Conservation (phyloP, 2,888 invertebrate genomes). For the Galeruca laticollis region DNA sequence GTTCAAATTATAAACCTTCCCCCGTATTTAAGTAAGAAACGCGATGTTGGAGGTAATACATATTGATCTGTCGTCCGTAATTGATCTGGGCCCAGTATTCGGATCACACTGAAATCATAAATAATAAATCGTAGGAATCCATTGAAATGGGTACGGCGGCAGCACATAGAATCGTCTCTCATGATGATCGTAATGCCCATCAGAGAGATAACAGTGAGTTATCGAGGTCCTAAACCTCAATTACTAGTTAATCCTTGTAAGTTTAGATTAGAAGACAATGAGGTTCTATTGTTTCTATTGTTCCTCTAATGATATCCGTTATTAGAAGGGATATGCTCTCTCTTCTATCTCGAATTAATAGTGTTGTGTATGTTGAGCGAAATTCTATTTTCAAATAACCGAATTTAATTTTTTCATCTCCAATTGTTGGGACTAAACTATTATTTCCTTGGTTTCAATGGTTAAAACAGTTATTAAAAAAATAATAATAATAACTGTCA, state of each 20-base stretch:
- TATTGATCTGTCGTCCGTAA: background rate
- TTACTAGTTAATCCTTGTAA: conserved; percentile 37
- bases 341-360: background rate
- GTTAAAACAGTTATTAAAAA: too few species aligned
- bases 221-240: conserved; percentile 23
- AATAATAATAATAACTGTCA: too few species aligned
- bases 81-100: background rate
- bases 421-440: too few species aligned
- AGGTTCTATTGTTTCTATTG: conserved; percentile 19
- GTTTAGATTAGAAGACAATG: conserved; percentile 36
- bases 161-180: conserved; percentile 11
- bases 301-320: conserved; percentile 1
- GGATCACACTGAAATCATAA: conserved; percentile 7
- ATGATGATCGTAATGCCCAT: conserved; percentile 12
- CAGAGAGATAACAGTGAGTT: conserved; percentile 27
- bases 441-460: too few species aligned
- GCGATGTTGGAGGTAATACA: background rate
- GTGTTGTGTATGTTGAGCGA: background rate
- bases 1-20: background rate
- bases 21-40: background rate
- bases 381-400: background rate
- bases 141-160: conserved; percentile 4
- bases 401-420: background rate
- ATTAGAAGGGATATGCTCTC: background rate
- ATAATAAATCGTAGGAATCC: conserved; percentile 7